Conservation (phyloP, 1,140 invertebrate genomes). For the Camponotus vicinus region DNA sequence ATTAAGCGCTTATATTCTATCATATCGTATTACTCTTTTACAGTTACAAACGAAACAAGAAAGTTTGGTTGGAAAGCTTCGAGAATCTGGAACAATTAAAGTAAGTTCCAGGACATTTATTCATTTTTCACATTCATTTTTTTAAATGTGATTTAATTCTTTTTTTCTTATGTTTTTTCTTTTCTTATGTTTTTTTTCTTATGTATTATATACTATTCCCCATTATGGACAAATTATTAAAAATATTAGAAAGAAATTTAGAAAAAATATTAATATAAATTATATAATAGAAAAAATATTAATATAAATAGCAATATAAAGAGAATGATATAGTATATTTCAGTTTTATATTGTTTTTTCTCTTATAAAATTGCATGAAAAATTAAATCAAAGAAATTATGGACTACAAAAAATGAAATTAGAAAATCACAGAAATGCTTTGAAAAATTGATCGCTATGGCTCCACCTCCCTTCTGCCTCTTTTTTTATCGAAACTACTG, state of each 20-base stretch:
- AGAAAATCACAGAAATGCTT: slow-evolving; percentile 23
- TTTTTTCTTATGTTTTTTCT: too few relatives aligned
- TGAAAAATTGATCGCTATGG: slow-evolving; percentile 67
- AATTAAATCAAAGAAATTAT: slow-evolving; percentile 26
- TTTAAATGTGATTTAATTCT: neutral
- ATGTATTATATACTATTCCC: neutral
- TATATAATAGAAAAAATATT: neutral
- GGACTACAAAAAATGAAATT: neutral
- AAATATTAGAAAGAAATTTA: neutral
- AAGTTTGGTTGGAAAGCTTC: neutral
- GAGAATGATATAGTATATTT: neutral
- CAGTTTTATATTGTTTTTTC: slow-evolving; percentile 1
- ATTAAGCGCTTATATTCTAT: neutral
- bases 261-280: neutral
- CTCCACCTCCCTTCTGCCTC: slow-evolving; percentile 83
- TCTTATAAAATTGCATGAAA: neutral
- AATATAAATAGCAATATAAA: neutral
- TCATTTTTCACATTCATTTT: neutral
- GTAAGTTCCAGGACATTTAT: slow-evolving; percentile 28
- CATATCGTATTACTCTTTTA: neutral
- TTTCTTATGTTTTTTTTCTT: neutral
- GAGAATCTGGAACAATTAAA: slow-evolving; percentile 11
- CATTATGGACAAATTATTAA: too few relatives aligned
- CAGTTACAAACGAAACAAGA: slow-evolving; percentile 14
- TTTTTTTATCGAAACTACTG: slow-evolving; percentile 64